A percentile compares a stretch with the other conserved stretches of the same genome.
phyloP scores from a whole-genome alignment of 2,888 invertebrate genomes.

The Amiota mariae region DNA sequence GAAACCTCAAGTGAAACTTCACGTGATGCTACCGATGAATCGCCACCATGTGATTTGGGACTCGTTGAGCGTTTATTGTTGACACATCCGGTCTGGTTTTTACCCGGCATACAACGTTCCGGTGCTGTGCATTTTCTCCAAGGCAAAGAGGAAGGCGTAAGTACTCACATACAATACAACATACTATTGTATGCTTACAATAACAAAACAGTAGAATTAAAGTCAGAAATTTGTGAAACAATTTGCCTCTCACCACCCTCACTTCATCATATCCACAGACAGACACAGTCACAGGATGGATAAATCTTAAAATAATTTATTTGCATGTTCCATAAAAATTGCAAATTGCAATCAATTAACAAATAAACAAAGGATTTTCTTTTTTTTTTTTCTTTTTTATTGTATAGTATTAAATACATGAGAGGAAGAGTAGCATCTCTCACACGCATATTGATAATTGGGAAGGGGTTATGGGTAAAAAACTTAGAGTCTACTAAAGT shows the following conservation, averaged over 20 bases:
- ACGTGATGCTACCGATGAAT: conserved; percentile 74
- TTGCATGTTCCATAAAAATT: conserved; percentile 60
- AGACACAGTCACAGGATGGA: background rate
- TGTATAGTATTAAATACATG: too few species aligned
- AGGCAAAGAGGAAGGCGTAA: conserved; percentile 92
- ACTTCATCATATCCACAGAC: too few species aligned
- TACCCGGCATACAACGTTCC: conserved; percentile 93
- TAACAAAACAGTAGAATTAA: conserved; percentile 9
- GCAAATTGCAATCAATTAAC: conserved; percentile 74
- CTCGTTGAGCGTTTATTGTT: conserved; percentile 90
- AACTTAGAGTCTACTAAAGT: too few species aligned
- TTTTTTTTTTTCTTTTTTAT: too few species aligned
- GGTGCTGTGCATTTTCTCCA: conserved; percentile 95
- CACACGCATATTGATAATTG: too few species aligned
- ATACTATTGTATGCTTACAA: conserved; percentile 29
- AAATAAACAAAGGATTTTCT: conserved; percentile 42
- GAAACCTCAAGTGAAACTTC: conserved; percentile 79
- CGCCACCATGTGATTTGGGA: conserved; percentile 87
- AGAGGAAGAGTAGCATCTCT: too few species aligned
- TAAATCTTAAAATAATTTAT: conserved; percentile 24
- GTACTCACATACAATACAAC: conserved; percentile 60
- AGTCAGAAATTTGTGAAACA: conserved; percentile 34
- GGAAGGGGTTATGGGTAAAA: too few species aligned
- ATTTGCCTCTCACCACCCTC: conserved; percentile 25
- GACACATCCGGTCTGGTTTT: conserved; percentile 96